phyloP scores from a whole-genome alignment of 2,113 vertebrate genomes.

The Zosterops japonicus region DNA sequence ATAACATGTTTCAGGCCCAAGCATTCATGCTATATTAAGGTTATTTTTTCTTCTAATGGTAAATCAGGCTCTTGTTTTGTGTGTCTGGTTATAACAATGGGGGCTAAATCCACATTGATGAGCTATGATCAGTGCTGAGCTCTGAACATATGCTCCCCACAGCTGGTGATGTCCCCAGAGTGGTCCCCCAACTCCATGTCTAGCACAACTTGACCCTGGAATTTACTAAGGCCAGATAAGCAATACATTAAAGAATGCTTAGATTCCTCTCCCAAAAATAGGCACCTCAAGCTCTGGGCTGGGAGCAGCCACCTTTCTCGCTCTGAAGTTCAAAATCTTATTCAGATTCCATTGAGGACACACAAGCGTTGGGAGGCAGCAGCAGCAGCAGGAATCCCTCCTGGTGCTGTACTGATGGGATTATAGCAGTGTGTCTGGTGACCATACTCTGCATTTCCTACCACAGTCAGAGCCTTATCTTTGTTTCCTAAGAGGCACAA shows the following conservation, averaged over 20 bases:
- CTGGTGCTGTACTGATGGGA: no score
- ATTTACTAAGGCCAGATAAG: neutral
- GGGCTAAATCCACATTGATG: neutral
- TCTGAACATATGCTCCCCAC: neutral
- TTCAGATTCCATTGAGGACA: fast-evolving
- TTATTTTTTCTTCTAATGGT: neutral
- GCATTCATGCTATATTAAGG: neutral
- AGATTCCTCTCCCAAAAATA: neutral
- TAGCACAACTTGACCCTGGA: neutral
- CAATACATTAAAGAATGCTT: neutral
- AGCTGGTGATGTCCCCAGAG: neutral
- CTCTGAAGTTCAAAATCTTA: neutral
- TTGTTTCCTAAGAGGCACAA: neutral
- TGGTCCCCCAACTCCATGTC: neutral
- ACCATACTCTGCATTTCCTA: neutral
- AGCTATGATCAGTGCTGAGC: neutral
- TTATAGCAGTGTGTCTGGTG: neutral
- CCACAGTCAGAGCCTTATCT: neutral
- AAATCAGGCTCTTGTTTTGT: neutral
- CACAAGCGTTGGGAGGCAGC: neutral
- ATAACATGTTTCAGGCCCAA: neutral
- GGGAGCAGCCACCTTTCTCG: neutral
- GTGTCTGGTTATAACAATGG: neutral
- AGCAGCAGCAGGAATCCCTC: neutral
- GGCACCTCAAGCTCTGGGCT: neutral